Base-by-base conservation (phyloP, 2,113 vertebrate genomes). In the Himantopus leucocephalus region DNA sequence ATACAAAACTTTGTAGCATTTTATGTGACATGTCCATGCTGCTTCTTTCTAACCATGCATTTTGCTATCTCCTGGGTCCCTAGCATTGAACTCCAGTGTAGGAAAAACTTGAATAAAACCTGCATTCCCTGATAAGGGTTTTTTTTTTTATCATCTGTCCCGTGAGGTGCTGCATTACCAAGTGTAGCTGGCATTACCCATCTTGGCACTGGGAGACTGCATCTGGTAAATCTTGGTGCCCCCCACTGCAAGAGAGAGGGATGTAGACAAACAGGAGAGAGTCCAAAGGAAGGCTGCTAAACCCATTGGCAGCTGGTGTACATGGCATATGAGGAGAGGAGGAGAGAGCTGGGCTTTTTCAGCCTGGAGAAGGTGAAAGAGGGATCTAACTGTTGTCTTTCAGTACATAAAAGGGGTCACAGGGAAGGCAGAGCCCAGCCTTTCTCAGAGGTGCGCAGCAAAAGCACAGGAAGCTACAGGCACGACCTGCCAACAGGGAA, bases 301-400 rank as follows among this genome's bases (percentile, higher is more conserved):
- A 53, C 24, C 29, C 64, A 10, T 11, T 1, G 0, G 32, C 22
- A n/a, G 19, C 63, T 60, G 37, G 32, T 52, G 16, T 7, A 34
- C 3, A 7, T 0, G 18, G 29, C 1, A 1, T 29, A 8, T 19
- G 53, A n/a, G n/a, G 13, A 32, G 9, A 35, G 32, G 43, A 30
- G 37, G 26, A 18, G 45, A 32, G 34, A 47, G 45, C 17, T 53
- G 32, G 30, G 20, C 26, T 52, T 48, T 35, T 35, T 76, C 62
- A 27, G 48, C 21, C 39, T 37, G 17, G 34, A 37, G 34, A 37
- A 50, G 13, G 32, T 68, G 43, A 50, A 50, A 50, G 48, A 48
- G 19, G 52, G 41, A n/a, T 74, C 12, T 35, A 24, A 55, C 17
- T 64, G 30, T 30, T 34, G 70, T 34, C 59, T 39, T 37, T 20